Base-by-base conservation (phyloP, 2,797 vertebrate species). In the Aplochiton taeniatus region DNA sequence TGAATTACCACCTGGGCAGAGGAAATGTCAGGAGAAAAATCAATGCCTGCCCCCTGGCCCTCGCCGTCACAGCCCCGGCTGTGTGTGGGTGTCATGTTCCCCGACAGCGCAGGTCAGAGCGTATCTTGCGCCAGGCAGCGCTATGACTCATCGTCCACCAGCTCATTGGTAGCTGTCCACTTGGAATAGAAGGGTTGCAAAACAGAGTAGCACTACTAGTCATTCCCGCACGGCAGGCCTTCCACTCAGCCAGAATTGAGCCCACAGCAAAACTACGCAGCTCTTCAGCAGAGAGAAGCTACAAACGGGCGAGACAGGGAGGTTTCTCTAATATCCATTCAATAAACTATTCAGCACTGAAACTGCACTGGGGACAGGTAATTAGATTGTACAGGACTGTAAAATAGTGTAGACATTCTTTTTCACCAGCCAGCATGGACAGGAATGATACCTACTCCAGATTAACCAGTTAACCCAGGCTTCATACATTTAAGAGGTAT, bases 1-100 rank as follows among this genome's bases (percentile, higher is more conserved):
- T 99, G 98, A 92, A 99, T 99, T 73, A 99, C 98, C 80, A 99
- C 97, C 98, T 99, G 41, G 67, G 50, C 65, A 6, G 11, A 14
- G 43, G 4, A 61, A 71, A 17, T 31, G 44, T 13, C 48, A 49
- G 69, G 17, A 59, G 17, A 64, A 43, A 64, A 43, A 72, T 73
- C 53, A 66, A 53, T 52, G 41, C 43, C 41, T 12, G 49, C 13
- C 55, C 19, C 31, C 49, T 47, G 20, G 19, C 19, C n/a, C 61
- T 50, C 46, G n/a, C 42, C 11, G 19, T 61, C 44, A 31, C 16
- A 50, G 9, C 18, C 16, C 18, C 9, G 13, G 44, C 1, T 52
- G 6, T 19, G 56, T 3, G 66, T 41, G 42, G 44, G 16, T 4
- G 51, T 48, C 50, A 14, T 51, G 31, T 4, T 51, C 50, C 50